phyloP scores from a whole-genome alignment of 2,113 vertebrate genomes.

The Dissostichus mawsoni region DNA sequence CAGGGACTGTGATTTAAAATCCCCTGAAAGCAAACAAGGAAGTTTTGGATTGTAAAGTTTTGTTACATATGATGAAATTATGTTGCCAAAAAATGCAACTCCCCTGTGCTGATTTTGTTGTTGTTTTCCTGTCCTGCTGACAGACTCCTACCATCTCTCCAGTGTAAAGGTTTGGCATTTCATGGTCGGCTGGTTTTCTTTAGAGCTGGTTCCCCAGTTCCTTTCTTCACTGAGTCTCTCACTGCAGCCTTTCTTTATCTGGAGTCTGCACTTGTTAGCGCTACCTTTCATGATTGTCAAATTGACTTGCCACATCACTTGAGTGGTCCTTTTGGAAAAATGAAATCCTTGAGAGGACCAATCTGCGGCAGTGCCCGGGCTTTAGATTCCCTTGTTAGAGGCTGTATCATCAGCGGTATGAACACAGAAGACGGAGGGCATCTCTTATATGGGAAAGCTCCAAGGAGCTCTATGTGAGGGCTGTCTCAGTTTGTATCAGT shows the following conservation, averaged over 20 bases:
- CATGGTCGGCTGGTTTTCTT: slow-evolving; percentile 70
- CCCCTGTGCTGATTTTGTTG: slow-evolving; percentile 39
- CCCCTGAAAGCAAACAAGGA: slow-evolving; percentile 40
- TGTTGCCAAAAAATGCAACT: slow-evolving; percentile 46
- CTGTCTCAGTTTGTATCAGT: slow-evolving; percentile 38
- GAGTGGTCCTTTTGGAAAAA: slow-evolving; percentile 75
- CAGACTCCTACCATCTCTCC: slow-evolving; percentile 56
- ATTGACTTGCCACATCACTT: slow-evolving; percentile 75
- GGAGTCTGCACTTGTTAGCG: slow-evolving; percentile 71
- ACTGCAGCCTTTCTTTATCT: slow-evolving; percentile 74
- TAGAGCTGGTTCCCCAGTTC: slow-evolving; percentile 63
- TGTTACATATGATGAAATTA: slow-evolving; percentile 64
- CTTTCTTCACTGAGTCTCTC: slow-evolving; percentile 70
- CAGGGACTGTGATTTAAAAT: slow-evolving; percentile 24
- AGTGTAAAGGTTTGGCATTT: slow-evolving; percentile 74
- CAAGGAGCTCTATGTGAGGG: slow-evolving; percentile 33
- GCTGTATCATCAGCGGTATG: slow-evolving; percentile 32
- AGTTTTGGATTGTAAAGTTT: slow-evolving; percentile 41
- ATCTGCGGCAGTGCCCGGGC: slow-evolving; percentile 43
- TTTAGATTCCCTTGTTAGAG: slow-evolving; percentile 54
- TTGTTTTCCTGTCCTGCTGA: slow-evolving; percentile 47
- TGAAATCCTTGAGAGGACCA: slow-evolving; percentile 59
- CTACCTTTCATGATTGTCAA: slow-evolving; percentile 81
- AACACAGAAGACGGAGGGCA: slow-evolving; percentile 38
- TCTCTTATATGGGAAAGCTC: slow-evolving; percentile 41